Evolutionary conservation across 2,888 invertebrate species (phyloP).

Genomic region (Dasysyrphus tricinctus): DNA sequence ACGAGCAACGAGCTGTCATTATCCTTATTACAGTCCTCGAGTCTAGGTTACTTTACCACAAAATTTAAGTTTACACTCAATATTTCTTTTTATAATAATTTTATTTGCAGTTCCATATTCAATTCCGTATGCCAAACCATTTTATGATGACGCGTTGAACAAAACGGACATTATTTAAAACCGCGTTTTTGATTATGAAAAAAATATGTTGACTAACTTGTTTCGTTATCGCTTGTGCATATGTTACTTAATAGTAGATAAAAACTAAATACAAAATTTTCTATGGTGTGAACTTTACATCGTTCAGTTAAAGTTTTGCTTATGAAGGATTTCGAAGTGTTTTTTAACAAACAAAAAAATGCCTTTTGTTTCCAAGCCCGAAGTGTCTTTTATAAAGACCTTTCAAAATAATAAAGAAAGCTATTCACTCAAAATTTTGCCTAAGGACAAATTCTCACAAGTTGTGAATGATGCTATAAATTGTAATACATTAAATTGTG

Average conservation of each 20-base stretch:
- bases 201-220: background rate
- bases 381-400: conserved; percentile 74
- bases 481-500: background rate
- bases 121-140: background rate
- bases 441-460: conserved; percentile 52
- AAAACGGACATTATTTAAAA: conserved; percentile 3
- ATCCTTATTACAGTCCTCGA: conserved; percentile 13
- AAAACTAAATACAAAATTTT: conserved; percentile 24
- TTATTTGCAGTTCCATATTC: background rate
- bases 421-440: conserved; percentile 59
- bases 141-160: background rate
- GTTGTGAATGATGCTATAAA: conserved; percentile 37
- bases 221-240: conserved; percentile 37
- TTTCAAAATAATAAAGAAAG: conserved; percentile 62
- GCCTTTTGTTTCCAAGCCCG: conserved; percentile 52
- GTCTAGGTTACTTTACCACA: conserved; percentile 14
- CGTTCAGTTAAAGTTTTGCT: conserved; percentile 52
- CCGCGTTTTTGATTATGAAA: conserved; percentile 47
- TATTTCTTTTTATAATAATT: conserved; percentile 13
- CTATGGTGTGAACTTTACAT: conserved; percentile 63
- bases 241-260: background rate
- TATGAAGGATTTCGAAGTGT: background rate
- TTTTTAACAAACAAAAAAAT: conserved; percentile 42
- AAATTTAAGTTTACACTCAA: conserved; percentile 39
- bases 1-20: conserved; percentile 1